phyloP scores from a whole-genome alignment of 2,113 vertebrate genomes.

The Noturus placidus region DNA sequence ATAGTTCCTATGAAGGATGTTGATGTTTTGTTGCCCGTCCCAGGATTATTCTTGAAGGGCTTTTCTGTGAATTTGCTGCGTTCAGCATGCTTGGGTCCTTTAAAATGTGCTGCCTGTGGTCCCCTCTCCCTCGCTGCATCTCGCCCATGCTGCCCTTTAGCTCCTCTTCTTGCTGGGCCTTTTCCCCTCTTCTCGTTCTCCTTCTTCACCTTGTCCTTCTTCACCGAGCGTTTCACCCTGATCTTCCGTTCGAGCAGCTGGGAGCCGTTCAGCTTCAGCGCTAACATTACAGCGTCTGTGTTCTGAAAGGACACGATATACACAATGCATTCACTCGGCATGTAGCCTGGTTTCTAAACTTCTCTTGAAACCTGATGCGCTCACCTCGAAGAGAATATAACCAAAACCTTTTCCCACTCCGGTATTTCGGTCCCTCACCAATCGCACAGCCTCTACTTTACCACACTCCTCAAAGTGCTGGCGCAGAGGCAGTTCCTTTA shows the following conservation, averaged over 20 bases:
- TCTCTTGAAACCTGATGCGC: background rate
- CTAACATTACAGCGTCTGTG: constrained; percentile 84
- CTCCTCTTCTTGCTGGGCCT: background rate
- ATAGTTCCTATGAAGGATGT: constrained; percentile 81
- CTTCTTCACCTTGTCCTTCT: constrained; percentile 64
- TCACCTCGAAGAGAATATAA: constrained; percentile 89
- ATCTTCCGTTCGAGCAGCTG: constrained; percentile 80
- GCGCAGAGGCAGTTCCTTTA: constrained; percentile 73
- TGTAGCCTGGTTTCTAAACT: background rate
- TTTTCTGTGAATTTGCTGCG: constrained; percentile 3
- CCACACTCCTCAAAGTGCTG: constrained; percentile 85
- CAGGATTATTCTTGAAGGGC: background rate
- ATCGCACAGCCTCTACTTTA: constrained; percentile 74
- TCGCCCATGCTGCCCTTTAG: background rate
- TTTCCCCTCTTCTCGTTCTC: background rate
- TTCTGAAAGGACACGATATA: constrained; percentile 66
- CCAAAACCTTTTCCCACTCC: constrained; percentile 93
- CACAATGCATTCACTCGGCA: background rate
- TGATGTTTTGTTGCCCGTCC: constrained; percentile 17
- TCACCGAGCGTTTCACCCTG: constrained; percentile 78
- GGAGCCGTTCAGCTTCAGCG: constrained; percentile 83
- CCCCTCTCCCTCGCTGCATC: background rate
- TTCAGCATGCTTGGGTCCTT: background rate
- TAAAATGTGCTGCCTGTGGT: constrained; percentile 22
- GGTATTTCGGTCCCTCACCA: constrained; percentile 81